Evolutionary conservation across 2,113 vertebrate species (phyloP).

Genomic region (Cyanocitta stelleri): DNA sequence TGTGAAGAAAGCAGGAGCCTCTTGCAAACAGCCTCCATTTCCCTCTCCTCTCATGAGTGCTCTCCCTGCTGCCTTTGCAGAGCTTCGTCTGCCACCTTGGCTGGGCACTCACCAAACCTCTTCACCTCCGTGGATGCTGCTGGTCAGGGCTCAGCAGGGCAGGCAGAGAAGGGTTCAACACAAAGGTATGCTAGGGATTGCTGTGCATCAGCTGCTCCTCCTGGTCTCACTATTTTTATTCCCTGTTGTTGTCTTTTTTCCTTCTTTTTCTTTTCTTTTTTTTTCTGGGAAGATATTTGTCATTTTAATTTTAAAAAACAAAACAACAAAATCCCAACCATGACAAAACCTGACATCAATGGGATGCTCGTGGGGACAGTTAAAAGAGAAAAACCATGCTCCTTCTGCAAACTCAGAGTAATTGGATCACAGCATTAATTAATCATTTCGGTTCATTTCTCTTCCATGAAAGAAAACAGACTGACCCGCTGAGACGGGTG

Average conservation of each 20-base stretch:
- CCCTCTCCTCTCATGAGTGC: background rate
- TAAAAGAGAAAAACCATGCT: slow-evolving; percentile 27
- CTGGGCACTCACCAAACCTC: background rate
- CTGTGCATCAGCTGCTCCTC: background rate
- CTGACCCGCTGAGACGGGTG: background rate
- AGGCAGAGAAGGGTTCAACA: background rate
- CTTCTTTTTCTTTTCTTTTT: background rate
- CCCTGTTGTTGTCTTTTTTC: background rate
- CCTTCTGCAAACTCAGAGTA: slow-evolving; percentile 24
- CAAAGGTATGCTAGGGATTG: background rate
- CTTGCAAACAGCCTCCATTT: background rate
- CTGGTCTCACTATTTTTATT: background rate
- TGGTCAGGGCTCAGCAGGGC: background rate
- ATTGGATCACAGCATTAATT: slow-evolving; percentile 46
- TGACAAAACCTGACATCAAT: background rate
- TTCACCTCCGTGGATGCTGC: background rate
- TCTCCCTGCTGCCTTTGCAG: background rate
- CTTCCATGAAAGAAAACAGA: slow-evolving; percentile 19
- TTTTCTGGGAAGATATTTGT: background rate
- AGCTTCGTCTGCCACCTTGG: background rate
- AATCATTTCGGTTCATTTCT: slow-evolving; percentile 48
- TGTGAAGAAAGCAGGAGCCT: background rate
- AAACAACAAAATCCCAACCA: background rate
- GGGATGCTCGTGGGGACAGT: background rate
- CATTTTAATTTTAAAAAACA: background rate